Evolutionary conservation across 2,888 invertebrate species (phyloP), one percentile per base, ranked within the genome.

Genomic region (Cylloceria caligata): DNA sequence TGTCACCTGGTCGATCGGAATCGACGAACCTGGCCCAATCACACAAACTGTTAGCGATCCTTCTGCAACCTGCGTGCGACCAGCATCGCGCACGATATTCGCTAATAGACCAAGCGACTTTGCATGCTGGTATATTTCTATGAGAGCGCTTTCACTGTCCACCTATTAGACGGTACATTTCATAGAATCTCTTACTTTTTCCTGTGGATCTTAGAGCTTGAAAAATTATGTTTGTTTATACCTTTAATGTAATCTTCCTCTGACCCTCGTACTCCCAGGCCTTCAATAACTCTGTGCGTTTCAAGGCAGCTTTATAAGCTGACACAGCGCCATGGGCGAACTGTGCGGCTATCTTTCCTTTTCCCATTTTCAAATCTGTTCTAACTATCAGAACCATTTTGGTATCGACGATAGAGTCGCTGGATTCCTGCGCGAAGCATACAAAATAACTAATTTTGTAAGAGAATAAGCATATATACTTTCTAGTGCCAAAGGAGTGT

Each of bases 291-390:
- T 95, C 94, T 0, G 96, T 96, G 86, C 96, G 94, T 76, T 93
- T 94, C 57, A 94, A 93, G 0, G 96, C 95, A 87, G 95, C 95
- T 85, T 97, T 96, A 88, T 96, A 98, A 0, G 97, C 97, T 13
- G 96, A 96, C 0, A 98, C 97, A 0, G 98, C 97, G n/a, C 97
- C 98, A 92, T 99, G 98, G n/a, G 96, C 95, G 93, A 98, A 98
- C 92, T 98, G 98, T 0, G 98, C 97, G 3, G 97, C 98, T 49
- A 97, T 96, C 94, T 99, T 99, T 0, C 99, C 98, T 94, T 98
- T 98, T 13, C 97, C 96, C 99, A 99, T 99, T 92, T 97, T 97
- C 3, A 99, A 93, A 89, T 99, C 99, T 90, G 96, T 97, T 88
- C 98, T 94, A 4, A 98, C 96, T 2, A 98, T 96, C 85, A 99